Evolutionary conservation across 2,888 invertebrate species (phyloP).

Genomic region (Zaprionus lineosus): DNA sequence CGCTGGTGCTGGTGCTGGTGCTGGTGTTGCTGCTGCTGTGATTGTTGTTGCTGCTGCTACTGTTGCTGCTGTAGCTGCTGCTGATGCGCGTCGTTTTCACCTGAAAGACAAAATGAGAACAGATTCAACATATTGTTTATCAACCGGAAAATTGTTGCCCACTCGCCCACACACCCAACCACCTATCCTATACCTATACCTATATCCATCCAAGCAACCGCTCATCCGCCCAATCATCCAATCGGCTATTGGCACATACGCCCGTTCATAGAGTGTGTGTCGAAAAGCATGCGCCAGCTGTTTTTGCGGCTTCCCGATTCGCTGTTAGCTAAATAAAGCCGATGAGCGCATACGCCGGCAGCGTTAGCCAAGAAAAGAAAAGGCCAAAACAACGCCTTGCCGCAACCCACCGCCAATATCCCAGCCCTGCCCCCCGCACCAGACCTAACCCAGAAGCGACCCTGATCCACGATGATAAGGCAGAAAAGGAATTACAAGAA

Average conservation of each 20-base stretch:
- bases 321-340: constrained; percentile 61
- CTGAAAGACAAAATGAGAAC: constrained; percentile 76
- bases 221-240: no score
- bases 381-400: constrained; percentile 2
- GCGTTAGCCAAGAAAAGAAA: constrained; percentile 34
- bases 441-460: background rate
- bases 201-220: no score
- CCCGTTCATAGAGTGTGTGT: constrained; percentile 19
- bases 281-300: constrained; percentile 57
- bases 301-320: constrained; percentile 16
- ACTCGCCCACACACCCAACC: constrained; percentile 7
- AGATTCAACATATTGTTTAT: constrained; percentile 55
- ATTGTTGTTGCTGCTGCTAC: constrained; percentile 54
- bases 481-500: constrained; percentile 24
- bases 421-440: constrained; percentile 10
- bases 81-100: constrained; percentile 84
- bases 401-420: background rate
- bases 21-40: constrained; percentile 77
- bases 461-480: constrained; percentile 51
- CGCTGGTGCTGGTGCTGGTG: constrained; percentile 65
- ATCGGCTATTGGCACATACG: no score
- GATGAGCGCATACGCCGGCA: constrained; percentile 71
- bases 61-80: constrained; percentile 80
- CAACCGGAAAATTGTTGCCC: constrained; percentile 45
- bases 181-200: no score